These are phyloP conservation scores for Thyatira batis DNA, from an alignment of 2,888 invertebrate genomes.

Conservation along the genomic window DNA sequence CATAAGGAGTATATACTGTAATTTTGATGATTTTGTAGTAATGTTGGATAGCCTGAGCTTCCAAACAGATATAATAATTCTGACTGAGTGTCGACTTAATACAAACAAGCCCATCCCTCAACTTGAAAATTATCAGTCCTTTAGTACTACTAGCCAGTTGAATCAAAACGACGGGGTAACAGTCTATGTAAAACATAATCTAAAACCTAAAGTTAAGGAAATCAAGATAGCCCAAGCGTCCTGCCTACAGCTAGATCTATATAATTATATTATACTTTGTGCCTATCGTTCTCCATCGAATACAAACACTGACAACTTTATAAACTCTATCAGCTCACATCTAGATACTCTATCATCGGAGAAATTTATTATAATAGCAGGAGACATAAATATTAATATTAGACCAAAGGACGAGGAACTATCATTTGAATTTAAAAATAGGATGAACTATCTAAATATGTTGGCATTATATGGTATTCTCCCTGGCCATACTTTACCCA, in stretches of 20 bases:
- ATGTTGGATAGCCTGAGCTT: constrained; percentile 9
- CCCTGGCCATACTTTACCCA: constrained; percentile 10
- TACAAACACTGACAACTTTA: constrained; percentile 10
- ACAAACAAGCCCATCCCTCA: constrained; percentile 11
- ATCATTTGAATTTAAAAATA: constrained; percentile 4
- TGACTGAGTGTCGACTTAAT: constrained; percentile 20
- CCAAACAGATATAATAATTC: constrained; percentile 18
- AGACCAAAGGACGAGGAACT: constrained; percentile 1
- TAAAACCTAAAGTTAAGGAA: constrained; percentile 12
- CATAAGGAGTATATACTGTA: constrained; percentile 20
- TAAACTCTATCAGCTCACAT: too few species aligned
- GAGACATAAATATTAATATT: constrained; percentile 10
- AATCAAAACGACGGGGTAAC: constrained; percentile 21
- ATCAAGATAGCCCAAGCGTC: constrained; percentile 16
- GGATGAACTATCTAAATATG: too few species aligned
- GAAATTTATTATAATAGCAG: too few species aligned
- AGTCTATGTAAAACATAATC: constrained; percentile 9
- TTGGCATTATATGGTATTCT: constrained; percentile 8
- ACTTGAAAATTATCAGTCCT: constrained; percentile 8
- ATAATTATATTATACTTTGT: constrained; percentile 11
- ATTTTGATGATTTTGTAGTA: constrained; percentile 15
- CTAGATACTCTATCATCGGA: too few species aligned
- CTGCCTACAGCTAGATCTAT: constrained; percentile 12
- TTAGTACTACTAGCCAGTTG: constrained; percentile 7
- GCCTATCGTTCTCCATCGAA: constrained; percentile 20